These are phyloP conservation scores for Elaphurus davidianus DNA, from an alignment of 2,113 vertebrate species.

Conservation along the genomic window DNA sequence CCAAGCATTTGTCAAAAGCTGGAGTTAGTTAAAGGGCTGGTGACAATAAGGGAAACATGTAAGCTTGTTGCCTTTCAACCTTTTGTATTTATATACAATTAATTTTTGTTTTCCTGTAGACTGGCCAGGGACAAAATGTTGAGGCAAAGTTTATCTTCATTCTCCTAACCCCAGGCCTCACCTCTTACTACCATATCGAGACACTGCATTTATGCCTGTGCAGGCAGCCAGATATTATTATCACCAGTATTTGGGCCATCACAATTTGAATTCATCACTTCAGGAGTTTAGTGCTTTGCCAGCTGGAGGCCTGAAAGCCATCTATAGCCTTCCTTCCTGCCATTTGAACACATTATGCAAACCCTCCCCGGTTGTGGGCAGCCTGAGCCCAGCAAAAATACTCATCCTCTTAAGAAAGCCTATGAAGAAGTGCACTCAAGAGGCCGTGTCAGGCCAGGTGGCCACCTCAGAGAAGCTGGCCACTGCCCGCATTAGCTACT, in stretches of 20 bases:
- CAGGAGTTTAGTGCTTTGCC: not conserved
- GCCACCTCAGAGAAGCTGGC: not conserved
- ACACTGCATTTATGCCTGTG: not conserved
- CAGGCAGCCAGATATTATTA: not conserved
- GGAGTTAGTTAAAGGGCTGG: not conserved
- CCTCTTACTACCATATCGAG: not conserved
- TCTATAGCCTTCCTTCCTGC: not conserved
- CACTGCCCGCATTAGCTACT: not conserved
- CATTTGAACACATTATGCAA: not conserved
- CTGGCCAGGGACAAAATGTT: slow-evolving; percentile 21
- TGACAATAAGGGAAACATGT: not conserved
- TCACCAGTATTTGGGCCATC: not conserved
- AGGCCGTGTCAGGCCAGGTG: not conserved
- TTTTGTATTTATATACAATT: not conserved
- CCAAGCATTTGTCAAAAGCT: slow-evolving; percentile 13
- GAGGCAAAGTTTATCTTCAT: not conserved
- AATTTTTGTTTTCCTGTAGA: not conserved
- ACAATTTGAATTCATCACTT: not conserved
- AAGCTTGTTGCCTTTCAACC: not conserved
- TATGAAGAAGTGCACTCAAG: not conserved
- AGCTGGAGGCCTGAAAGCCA: not conserved
- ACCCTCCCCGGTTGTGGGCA: not conserved
- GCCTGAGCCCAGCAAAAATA: not conserved
- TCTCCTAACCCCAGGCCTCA: not conserved
- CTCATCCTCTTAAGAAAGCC: not conserved